Evolutionary conservation across 2,888 invertebrate genomes (phyloP).

Genomic region (Ferrisia virgata): DNA sequence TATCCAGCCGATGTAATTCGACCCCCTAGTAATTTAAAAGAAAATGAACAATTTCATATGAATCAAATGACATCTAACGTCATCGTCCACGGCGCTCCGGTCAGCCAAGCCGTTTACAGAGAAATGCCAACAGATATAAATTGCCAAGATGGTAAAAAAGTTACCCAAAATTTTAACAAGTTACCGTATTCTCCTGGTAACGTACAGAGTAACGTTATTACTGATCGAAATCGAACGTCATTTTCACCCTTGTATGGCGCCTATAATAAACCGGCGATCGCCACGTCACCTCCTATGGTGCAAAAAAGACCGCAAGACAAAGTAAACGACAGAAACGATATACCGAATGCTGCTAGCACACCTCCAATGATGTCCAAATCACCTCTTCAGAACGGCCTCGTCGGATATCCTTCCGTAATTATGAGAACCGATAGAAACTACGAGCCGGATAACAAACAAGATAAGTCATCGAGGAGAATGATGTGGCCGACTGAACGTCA

Average conservation of each 20-base stretch:
- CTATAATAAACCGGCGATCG: neutral
- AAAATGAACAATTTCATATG: neutral
- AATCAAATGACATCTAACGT: neutral
- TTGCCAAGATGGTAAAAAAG: constrained; percentile 34
- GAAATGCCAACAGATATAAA: constrained; percentile 9
- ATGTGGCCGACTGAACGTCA: neutral
- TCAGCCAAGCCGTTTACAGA: neutral
- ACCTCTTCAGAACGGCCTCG: neutral
- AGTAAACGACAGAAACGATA: neutral
- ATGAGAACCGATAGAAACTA: constrained; percentile 35
- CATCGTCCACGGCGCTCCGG: neutral
- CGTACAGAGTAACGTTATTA: neutral
- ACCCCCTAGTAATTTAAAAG: neutral
- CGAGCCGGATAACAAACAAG: constrained; percentile 13
- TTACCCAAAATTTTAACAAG: constrained; percentile 30
- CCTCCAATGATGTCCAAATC: neutral
- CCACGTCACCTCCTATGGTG: neutral
- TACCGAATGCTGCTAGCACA: neutral
- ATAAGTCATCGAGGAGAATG: neutral
- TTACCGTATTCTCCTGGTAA: constrained; percentile 31
- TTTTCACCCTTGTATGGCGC: constrained; percentile 5
- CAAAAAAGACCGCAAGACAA: constrained; percentile 15
- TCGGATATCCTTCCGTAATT: constrained; percentile 34
- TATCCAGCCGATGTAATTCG: neutral
- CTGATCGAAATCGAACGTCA: neutral